Conservation (phyloP, 2,888 invertebrate species). For the Celastrina argiolus region DNA sequence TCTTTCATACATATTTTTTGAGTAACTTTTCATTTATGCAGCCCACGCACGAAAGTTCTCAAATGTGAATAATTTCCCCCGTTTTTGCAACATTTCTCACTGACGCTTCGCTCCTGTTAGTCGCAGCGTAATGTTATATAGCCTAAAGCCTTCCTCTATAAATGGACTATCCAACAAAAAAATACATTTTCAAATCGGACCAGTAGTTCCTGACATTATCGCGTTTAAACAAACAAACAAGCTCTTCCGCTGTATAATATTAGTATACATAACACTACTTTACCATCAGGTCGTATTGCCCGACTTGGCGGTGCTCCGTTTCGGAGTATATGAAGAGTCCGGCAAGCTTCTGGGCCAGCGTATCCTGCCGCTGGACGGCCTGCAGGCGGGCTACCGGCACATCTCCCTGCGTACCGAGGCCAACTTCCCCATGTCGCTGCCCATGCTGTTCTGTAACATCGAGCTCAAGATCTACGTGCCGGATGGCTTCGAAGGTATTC, state of each 20-base stretch:
- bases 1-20: too few relatives aligned
- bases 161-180: too few relatives aligned
- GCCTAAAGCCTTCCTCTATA: too few relatives aligned
- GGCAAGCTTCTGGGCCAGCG: slow-evolving; percentile 97
- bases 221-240: too few relatives aligned
- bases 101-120: too few relatives aligned
- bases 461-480: slow-evolving; percentile 99
- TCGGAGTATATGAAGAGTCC: slow-evolving; percentile 99
- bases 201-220: too few relatives aligned
- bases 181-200: too few relatives aligned
- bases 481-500: slow-evolving; percentile 97
- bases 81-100: too few relatives aligned
- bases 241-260: background rate
- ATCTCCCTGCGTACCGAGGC: slow-evolving; percentile 98
- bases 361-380: slow-evolving; percentile 97
- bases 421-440: slow-evolving; percentile 98
- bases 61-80: too few relatives aligned
- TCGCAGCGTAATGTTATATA: too few relatives aligned
- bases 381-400: slow-evolving; percentile 98
- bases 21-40: too few relatives aligned
- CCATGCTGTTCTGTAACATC: slow-evolving; percentile 99
- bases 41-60: too few relatives aligned
- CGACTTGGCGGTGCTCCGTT: slow-evolving; percentile 96
- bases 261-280: background rate
- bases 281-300: slow-evolving; percentile 92